phyloP scores from a whole-genome alignment of 2,888 invertebrate species.

The Pollenia angustigena region DNA sequence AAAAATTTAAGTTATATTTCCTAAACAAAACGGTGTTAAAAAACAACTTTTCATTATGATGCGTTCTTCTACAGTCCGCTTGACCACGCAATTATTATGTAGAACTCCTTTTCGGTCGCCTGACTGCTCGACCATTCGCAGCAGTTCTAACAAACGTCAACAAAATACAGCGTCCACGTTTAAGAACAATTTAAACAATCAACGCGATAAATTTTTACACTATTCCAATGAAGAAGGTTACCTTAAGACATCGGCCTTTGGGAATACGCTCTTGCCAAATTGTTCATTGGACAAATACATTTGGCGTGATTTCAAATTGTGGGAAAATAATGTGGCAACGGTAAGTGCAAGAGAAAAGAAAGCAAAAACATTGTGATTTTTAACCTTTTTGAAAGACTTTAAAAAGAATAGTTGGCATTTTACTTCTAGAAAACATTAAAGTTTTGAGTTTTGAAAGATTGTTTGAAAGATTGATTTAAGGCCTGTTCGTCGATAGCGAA shows the following conservation, averaged over 20 bases:
- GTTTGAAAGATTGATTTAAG: too few species aligned
- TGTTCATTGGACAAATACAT: slow-evolving; percentile 86
- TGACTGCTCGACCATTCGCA: slow-evolving; percentile 4
- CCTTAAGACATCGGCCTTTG: slow-evolving; percentile 85
- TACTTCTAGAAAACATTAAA: too few species aligned
- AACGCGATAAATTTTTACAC: slow-evolving; percentile 79
- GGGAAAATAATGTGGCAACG: slow-evolving; percentile 87
- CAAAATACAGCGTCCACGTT: slow-evolving; percentile 79
- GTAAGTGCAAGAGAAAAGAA: slow-evolving; percentile 84
- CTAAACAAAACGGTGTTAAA: too few species aligned
- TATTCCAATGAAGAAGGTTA: slow-evolving; percentile 81
- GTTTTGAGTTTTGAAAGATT: too few species aligned
- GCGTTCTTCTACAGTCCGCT: slow-evolving; percentile 75
- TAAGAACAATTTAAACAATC: slow-evolving; percentile 74
- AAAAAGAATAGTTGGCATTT: too few species aligned
- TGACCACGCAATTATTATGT: slow-evolving; percentile 74
- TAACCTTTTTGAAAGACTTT: too few species aligned
- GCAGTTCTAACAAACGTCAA: slow-evolving; percentile 75
- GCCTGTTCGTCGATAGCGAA: too few species aligned
- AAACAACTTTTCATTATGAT: too few species aligned
- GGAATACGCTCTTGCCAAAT: slow-evolving; percentile 85
- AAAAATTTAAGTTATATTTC: background rate
- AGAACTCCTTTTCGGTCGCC: background rate
- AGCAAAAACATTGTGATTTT: too few species aligned
- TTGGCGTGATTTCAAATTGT: slow-evolving; percentile 87